Evolutionary conservation across 2,113 vertebrate species (phyloP).

Genomic region (Pseudorasbora parva): DNA sequence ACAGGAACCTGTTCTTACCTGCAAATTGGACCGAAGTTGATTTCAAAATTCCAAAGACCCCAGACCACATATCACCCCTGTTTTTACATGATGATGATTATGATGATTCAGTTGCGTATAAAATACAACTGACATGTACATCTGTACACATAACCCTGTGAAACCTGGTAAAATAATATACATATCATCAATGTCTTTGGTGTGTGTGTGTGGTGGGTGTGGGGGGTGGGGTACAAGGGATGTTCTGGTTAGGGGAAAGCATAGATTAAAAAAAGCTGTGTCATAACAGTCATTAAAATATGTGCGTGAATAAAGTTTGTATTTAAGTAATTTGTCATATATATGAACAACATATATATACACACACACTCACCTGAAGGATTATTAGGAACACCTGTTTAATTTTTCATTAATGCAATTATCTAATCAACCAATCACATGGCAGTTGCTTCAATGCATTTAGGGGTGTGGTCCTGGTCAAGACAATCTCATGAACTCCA

Average conservation of each 20-base stretch:
- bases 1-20: neutral
- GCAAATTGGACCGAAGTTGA: neutral
- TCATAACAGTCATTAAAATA: neutral
- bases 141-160: slow-evolving; percentile 16
- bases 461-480: too few species aligned
- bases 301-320: neutral
- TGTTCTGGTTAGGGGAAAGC: neutral
- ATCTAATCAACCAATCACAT: too few species aligned
- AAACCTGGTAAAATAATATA: slow-evolving; percentile 39
- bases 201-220: neutral
- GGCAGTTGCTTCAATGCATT: too few species aligned
- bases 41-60: slow-evolving; percentile 30
- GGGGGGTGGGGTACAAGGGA: too few species aligned
- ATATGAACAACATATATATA: neutral
- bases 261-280: neutral
- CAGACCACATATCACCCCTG: slow-evolving; percentile 4
- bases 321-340: neutral
- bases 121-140: slow-evolving; percentile 30
- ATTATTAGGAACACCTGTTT: too few species aligned
- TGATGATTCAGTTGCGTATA: neutral
- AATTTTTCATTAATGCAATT: too few species aligned
- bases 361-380: too few species aligned
- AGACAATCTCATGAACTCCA: too few species aligned
- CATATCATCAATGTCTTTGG: neutral
- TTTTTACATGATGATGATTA: neutral